Base-by-base conservation (phyloP, 2,797 vertebrate genomes). In the Dicrostonyx torquatus region DNA sequence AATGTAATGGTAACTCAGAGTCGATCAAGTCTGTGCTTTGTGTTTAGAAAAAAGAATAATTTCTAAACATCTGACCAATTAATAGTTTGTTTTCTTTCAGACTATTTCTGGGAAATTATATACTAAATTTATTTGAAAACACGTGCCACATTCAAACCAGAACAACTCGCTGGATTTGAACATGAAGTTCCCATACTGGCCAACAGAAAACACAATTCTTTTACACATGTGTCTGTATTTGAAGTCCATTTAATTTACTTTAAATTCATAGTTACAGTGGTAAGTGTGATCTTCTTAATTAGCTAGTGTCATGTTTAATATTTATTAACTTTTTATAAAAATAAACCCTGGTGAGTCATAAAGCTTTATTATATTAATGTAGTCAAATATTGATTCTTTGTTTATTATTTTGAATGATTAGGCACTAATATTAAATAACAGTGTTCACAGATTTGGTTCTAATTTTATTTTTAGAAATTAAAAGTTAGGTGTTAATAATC, bases 361-460 rank as follows among this genome's bases (percentile, higher is more conserved):
- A 24, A 89, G 14, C 34, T 40, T 70, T 15, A 66, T 68, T 18
- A 6, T 58, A 90, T 26, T 40, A 12, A 94, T 1, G 8, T 48
- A 87, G 37, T 3, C 14, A 83, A 87, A 70, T 45, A 80, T 55
- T 70, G 79, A 64, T 92, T 86, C 24, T 20, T 92, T 6, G n/a
- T 62, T 85, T 17, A 50, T 75, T 84, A 76, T 17, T 94, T 87
- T 79, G 6, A 87, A 92, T 84, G 93, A 83, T 45, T 89, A 66
- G 13, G 11, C 73, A 29, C 26, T 78, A 94, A 64, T 77, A 68
- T 50, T 53, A 60, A 72, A 1, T 76, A 93, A 75, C 2, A 58
- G 18, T 13, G 43, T 87, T 15, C 88, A 9, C 11, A 90, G 5
- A 83, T 85, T 93, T 93, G 64, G 31, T 83, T 93, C 6, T 20